phyloP scores from a whole-genome alignment of 37 sponge, comb jelly and placozoan species.

The Corticium candelabrum region DNA sequence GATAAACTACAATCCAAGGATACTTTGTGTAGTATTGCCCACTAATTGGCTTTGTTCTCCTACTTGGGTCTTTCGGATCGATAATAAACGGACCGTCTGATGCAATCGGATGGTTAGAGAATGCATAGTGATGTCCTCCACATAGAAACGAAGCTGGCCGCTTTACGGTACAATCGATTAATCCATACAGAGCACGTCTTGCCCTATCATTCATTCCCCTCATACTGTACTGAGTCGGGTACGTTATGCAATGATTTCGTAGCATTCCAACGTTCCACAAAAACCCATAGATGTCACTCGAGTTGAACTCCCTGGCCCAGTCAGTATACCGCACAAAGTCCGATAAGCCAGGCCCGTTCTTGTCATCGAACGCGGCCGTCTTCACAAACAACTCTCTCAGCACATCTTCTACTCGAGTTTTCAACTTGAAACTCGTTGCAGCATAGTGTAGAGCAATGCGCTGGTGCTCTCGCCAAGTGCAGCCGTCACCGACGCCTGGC shows the following conservation, averaged over 20 bases:
- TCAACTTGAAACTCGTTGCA: not conserved
- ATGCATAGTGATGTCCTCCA: not conserved
- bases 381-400: not conserved
- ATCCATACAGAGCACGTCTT: not conserved
- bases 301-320: not conserved
- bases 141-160: not conserved
- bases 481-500: not conserved
- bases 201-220: not conserved
- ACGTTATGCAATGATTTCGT: not conserved
- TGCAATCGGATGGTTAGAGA: not conserved
- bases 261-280: not conserved
- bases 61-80: not conserved
- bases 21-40: constrained; percentile 2
- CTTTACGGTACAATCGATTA: not conserved
- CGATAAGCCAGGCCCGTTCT: not conserved
- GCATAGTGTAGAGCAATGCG: not conserved
- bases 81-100: not conserved
- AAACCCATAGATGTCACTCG: not conserved
- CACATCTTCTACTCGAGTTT: not conserved
- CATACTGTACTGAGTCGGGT: not conserved
- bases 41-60: too few relatives aligned
- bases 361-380: not conserved
- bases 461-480: not conserved
- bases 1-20: not conserved
- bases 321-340: not conserved